Evolutionary conservation across 2,888 invertebrate species (phyloP), one percentile per base, ranked within the genome.

Genomic region (Epinotia ramella): DNA sequence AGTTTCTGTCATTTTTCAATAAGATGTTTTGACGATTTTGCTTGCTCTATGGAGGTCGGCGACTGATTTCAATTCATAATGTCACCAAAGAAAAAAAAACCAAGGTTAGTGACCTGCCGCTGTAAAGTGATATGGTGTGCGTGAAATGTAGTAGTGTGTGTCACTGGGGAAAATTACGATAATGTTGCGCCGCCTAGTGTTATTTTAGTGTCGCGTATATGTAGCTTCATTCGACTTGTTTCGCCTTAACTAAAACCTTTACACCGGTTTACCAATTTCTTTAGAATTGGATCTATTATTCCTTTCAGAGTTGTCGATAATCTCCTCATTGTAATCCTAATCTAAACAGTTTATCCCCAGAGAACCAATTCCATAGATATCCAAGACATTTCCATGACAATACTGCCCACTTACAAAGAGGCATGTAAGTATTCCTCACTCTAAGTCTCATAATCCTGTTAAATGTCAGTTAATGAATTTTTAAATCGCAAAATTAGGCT

Each of bases 261-360:
- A 16, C 16, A 63, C 4, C 44, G 20, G 18, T 59, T 59, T 68
- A 59, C 16, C 68, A 12, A 59, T 4, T 60, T 24, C 46, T 69
- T 59, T 59, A n/a, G n/a, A 28, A 24, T 60, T 67, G n/a, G 12
- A 44, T 46, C 28, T 24, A 69, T n/a, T 6, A 12, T 20, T 44
- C 20, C 57, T 20, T 59, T 20, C 20, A 57, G 40, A 40, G 20
- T 18, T 20, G 16, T 44, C 40, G 57, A 59, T 59, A 57, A 68
- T 68, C 68, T 16, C 44, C 57, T 59, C 57, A 59, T 68, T 57
- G 57, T 68, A 18, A 44, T 57, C 68, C 13, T 57, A 44, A 68
- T 68, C 40, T 40, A 57, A 68, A 68, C 44, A 57, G 20, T 40
- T 59, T 40, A 20, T 20, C 57, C 57, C 20, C 44, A 68, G 57